Base-by-base conservation (phyloP, 2,888 invertebrate species). In the Aphidius colemani region DNA sequence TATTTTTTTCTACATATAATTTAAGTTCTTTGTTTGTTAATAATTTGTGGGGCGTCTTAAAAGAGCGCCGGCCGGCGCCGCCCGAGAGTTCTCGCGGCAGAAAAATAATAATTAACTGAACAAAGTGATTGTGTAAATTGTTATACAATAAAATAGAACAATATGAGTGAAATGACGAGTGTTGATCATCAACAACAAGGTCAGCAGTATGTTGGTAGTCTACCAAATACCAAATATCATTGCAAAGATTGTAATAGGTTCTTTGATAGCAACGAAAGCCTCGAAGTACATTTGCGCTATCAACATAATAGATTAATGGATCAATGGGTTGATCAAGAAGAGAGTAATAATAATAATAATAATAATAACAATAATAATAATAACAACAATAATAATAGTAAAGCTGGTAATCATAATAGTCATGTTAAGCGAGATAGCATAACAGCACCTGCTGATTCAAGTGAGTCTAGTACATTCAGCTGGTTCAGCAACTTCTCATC, bases 201-300 rank as follows among this genome's bases (percentile, higher is more conserved):
- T 60, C 70, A 70, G 59, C 66, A 83, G 66, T 77, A 78, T 71
- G 73, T 72, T 30, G 73, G 72, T 45, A 71, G 71, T 11, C 71
- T 72, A 57, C 72, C 76, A 46, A 83, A 79, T 70, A 85, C 85
- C 78, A 87, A 88, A 74, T 87, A 87, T 81, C 88, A 88, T 79
- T 93, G 92, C 84, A 89, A 89, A 82, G 88, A 91, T 82, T 93
- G 92, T 84, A 89, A 89, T 75, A 84, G 91, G 71, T 88, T 86
- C 76, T 87, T 93, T 78, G 91, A 93, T 80, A 90, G 90, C 73
- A 87, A 88, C 66, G 90, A 90, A 75, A 92, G 91, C 66, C 85
- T 93, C 71, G 90, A 92, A 75, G 92, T 92, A 69, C 93, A 93
- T 83, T 84, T 91, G 74, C 89, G 90, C 77, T 93, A 92, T 82